Evolutionary conservation across 1,140 invertebrate species (phyloP), one percentile per base, ranked within the genome.

Genomic region (Maniola jurtina): DNA sequence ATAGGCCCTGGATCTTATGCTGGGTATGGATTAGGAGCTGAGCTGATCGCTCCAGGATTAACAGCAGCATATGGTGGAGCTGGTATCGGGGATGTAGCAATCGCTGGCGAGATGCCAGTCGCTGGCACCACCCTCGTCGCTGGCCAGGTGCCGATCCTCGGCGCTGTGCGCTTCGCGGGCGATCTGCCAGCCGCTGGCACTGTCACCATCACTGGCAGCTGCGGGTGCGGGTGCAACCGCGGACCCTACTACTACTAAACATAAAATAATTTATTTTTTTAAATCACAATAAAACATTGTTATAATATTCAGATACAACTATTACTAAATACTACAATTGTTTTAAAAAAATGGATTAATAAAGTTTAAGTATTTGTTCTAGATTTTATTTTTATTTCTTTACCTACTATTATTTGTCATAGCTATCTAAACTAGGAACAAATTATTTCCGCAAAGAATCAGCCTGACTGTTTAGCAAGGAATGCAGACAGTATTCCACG

Each of bases 41-140:
- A 4, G 25, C 4, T 25, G 25, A 25, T 25, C 25, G 38, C 38
- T 6, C 7, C 10, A 38, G 38, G 10, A 38, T 1, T 55, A 2
- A 70, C 63, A 0, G 64, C 67, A n/a, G n/a, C n/a, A 4, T 84
- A 82, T 33, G 80, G 80, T 0, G 80, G 80, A 33, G 66, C 66
- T 14, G 81, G 81, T 11, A 61, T 77, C 13, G 81, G 81, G 33
- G 75, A 79, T 25, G 73, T 84, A 3, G 72, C 67, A 2, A 79
- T 83, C 9, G 63, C 70, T 11, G 80, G 82, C 2, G 80, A 84
- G 56, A 72, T 84, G 62, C 80, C 80, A 16, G 82, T 84, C 11
- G 71, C 70, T 59, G 80, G 80, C 54, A 78, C 70, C 38, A 76
- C 78, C 13, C 25, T 75, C 38, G 73, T 83, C 6, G 64, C 69